Evolutionary conservation across 2,113 vertebrate genomes (phyloP), one percentile per base, ranked within the genome.

Genomic region (Colius striatus): DNA sequence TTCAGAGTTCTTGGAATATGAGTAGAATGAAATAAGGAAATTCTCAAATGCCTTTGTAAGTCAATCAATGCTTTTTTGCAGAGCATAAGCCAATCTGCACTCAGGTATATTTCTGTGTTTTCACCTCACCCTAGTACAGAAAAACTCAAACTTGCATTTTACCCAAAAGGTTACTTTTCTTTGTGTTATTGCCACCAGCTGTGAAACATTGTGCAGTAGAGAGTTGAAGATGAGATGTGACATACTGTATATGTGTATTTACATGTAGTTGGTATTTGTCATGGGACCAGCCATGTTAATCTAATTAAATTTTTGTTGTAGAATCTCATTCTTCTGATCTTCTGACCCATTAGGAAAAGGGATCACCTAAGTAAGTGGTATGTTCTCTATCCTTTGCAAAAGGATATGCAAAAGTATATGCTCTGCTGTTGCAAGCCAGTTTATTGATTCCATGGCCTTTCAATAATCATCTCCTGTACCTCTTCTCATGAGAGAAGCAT

Each of bases 381-480:
- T 7, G 23, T 23, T 6, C 4, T 70, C 20, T 63, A 38, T 74
- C 4, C 25, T 84, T 13, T 25, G 41, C 0, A 0, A 68, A 76
- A 57, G n/a, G n/a, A n/a, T n/a, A n/a, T n/a, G n/a, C n/a, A n/a
- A n/a, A n/a, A 5, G 3, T 30, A 36, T 19, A n/a, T 61, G 34
- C 16, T 65, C 18, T 74, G 23, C 41, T 83, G 7, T 70, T 80
- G 41, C 36, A 94, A 67, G 25, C 21, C 22, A 73, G 26, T 41
- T 29, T 60, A 15, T 45, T 5, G 5, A 61, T 73, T 68, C 21
- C 18, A 36, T 16, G 66, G 29, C 23, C 14, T 7, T 80, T 72
- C 20, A 60, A 4, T 13, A 78, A 55, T 9, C 45, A 61, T 51
- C 26, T 72, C 17, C 41, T 72, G 26, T 11, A 51, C 29, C 3